Conservation (phyloP, 1,140 invertebrate genomes). For the Magallana gigas region DNA sequence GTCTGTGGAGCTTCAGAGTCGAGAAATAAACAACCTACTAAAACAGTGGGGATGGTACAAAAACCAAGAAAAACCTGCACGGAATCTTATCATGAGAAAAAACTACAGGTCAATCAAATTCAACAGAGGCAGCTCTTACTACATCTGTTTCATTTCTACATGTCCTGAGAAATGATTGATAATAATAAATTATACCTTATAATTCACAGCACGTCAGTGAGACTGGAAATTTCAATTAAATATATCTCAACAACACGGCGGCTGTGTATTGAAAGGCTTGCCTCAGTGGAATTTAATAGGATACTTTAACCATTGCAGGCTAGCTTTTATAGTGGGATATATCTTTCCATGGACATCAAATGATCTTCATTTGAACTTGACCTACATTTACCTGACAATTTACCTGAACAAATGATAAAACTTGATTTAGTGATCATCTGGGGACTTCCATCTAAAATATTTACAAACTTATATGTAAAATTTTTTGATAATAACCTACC, state of each 20-base stretch:
- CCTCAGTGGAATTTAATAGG: background rate
- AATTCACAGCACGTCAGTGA: background rate
- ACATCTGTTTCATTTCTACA: slow-evolving; percentile 4
- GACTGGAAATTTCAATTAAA: background rate
- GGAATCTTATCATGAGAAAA: background rate
- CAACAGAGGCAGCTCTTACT: background rate
- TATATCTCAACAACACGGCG: background rate
- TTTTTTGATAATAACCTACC: no score
- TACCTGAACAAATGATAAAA: background rate
- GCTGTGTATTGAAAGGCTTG: background rate
- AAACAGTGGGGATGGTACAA: background rate
- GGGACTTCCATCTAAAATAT: background rate
- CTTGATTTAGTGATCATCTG: background rate
- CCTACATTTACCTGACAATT: background rate
- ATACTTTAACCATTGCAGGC: background rate
- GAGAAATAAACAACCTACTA: background rate
- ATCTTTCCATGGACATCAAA: background rate
- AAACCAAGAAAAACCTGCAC: background rate
- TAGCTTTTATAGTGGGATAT: no score
- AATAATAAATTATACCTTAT: background rate
- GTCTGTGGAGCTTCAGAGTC: background rate
- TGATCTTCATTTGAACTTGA: slow-evolving; percentile 38
- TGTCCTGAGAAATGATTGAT: background rate
- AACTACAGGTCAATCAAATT: slow-evolving; percentile 6
- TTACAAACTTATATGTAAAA: no score